phyloP scores from a whole-genome alignment of 2,113 vertebrate species.

The Asarcornis scutulata region DNA sequence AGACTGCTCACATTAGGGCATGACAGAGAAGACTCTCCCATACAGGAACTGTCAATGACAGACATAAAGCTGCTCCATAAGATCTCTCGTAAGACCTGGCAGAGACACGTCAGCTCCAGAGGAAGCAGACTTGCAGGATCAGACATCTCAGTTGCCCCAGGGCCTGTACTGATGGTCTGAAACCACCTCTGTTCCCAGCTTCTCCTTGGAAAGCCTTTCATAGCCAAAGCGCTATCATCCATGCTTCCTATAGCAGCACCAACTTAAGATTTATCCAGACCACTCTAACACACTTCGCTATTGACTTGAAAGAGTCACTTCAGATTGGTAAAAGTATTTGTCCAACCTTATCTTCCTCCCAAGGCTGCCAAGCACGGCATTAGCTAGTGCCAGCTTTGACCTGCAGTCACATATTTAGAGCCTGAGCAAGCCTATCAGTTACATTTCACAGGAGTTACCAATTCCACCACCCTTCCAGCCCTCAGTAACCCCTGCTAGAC shows the following conservation, averaged over 20 bases:
- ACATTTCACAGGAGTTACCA: slow-evolving; percentile 20
- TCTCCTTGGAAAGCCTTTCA: neutral
- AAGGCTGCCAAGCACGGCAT: neutral
- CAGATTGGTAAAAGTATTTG: neutral
- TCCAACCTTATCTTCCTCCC: neutral
- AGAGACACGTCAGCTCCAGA: neutral
- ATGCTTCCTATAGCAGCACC: neutral
- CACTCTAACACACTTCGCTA: neutral
- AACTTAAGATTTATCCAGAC: neutral
- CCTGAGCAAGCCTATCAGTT: slow-evolving; percentile 29
- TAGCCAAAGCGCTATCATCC: neutral
- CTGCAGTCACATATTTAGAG: neutral
- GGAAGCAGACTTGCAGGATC: neutral
- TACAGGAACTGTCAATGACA: neutral
- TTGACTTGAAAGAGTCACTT: neutral
- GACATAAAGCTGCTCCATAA: neutral
- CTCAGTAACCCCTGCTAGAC: slow-evolving; percentile 33
- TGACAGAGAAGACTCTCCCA: neutral
- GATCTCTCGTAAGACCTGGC: neutral
- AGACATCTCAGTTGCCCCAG: neutral
- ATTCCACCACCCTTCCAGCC: neutral
- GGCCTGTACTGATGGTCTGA: neutral
- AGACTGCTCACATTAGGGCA: neutral
- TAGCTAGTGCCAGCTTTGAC: neutral
- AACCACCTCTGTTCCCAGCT: neutral